phyloP scores from a whole-genome alignment of 2,797 vertebrate species.

The Neomorphus geoffroyi region DNA sequence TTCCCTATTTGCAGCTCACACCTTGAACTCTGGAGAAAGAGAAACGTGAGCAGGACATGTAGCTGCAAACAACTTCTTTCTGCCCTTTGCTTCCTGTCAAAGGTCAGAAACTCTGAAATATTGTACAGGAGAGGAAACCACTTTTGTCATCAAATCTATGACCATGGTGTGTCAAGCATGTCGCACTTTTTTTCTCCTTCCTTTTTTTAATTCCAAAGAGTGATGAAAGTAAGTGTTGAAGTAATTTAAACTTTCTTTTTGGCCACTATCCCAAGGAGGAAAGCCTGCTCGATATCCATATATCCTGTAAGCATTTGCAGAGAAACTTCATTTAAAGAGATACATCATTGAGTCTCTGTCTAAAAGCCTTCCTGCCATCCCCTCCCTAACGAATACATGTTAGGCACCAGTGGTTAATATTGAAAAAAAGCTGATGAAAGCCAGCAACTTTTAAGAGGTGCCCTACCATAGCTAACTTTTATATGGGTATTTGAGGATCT shows the following conservation, averaged over 20 bases:
- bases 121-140: background rate
- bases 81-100: background rate
- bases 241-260: background rate
- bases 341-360: background rate
- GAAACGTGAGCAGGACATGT: background rate
- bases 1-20: background rate
- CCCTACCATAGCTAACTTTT: background rate
- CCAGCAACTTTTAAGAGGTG: background rate
- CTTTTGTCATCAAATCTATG: background rate
- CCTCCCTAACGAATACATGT: background rate
- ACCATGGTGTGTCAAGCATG: background rate
- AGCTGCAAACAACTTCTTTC: background rate
- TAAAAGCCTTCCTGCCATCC: background rate
- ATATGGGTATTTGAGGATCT: background rate
- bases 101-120: background rate
- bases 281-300: background rate
- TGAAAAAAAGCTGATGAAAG: background rate
- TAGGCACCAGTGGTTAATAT: background rate
- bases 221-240: background rate
- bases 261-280: background rate
- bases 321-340: background rate
- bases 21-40: background rate
- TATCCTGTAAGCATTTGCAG: background rate
- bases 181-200: rapidly evolving
- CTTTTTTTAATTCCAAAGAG: background rate